These are phyloP conservation scores for Tauraco erythrolophus DNA, from an alignment of 2,113 vertebrate genomes.

Conservation along the genomic window DNA sequence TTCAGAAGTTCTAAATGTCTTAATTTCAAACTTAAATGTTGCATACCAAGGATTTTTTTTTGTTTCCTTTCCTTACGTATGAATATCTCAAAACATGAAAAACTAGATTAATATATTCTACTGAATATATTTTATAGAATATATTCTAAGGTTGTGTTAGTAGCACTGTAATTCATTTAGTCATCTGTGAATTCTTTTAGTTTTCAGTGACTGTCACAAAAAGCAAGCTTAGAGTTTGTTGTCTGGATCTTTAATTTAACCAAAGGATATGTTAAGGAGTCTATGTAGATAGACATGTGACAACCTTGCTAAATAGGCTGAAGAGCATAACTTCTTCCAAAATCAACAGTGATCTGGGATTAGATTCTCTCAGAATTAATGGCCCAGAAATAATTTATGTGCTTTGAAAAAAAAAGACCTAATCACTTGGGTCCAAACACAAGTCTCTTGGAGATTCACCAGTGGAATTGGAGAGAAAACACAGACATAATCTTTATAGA, in stretches of 20 bases:
- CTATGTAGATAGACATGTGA: neutral
- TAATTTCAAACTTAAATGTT: neutral
- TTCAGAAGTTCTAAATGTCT: neutral
- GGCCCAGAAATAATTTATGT: neutral
- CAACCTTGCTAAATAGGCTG: neutral
- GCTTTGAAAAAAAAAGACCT: neutral
- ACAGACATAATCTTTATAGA: neutral
- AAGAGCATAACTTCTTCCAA: slow-evolving; percentile 1
- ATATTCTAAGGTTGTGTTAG: neutral
- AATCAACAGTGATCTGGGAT: slow-evolving; percentile 9
- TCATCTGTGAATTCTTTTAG: neutral
- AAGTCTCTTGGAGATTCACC: neutral
- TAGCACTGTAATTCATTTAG: neutral
- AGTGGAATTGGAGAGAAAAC: neutral
- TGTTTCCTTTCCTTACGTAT: neutral
- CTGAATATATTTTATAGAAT: neutral
- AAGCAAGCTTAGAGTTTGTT: neutral
- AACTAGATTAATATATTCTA: neutral
- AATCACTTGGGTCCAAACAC: neutral
- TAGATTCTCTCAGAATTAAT: neutral
- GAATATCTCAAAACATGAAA: neutral
- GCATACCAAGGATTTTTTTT: neutral
- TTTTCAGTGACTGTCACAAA: neutral
- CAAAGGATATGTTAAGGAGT: neutral
- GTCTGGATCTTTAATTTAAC: neutral